Evolutionary conservation across 2,113 vertebrate genomes (phyloP), one percentile per base, ranked within the genome.

Genomic region (Strix aluco): DNA sequence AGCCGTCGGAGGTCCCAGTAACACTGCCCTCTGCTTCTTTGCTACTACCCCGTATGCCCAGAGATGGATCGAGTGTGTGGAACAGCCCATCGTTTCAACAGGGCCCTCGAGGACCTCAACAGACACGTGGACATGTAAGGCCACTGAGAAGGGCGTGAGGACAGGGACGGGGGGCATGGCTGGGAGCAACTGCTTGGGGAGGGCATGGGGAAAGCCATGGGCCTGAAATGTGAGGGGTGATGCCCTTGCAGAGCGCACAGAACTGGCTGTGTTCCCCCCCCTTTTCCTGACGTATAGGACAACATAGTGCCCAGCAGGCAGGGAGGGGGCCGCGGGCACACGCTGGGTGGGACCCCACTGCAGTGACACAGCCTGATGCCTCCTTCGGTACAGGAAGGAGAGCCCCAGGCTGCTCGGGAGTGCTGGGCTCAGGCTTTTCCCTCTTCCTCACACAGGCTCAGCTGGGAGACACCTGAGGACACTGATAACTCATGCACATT

Each of bases 51-150:
- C 11, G 15, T 17, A 4, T 40, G 16, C 6, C 26, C 2, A 2
- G 25, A 36, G 7, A 27, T 29, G 32, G 11, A 46, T 6, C 23
- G 0, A 0, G 0, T 54, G 15, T 23, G 5, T 6, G 9, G 63
- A 34, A 9, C 1, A 34, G 5, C 3, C 20, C 6, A 16, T 6
- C n/a, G 25, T 27, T 62, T 23, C 15, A 19, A 40, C 11, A 12
- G 4, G 5, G 11, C 5, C 4, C 2, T 58, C 2, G 6, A 40
- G 22, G 5, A 32, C 8, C 10, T 82, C 3, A 21, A 2, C 6
- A 23, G 19, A 52, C 15, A 44, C 47, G 3, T 30, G 47, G 25
- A n/a, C 1, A 44, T 1, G 25, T 84, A 3, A 73, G 81, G 29
- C 26, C 27, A 15, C 47, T 15, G 38, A 46, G 34, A 26, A 63